Conservation (phyloP, 2,113 vertebrate genomes). For the Trogon melanurus region DNA sequence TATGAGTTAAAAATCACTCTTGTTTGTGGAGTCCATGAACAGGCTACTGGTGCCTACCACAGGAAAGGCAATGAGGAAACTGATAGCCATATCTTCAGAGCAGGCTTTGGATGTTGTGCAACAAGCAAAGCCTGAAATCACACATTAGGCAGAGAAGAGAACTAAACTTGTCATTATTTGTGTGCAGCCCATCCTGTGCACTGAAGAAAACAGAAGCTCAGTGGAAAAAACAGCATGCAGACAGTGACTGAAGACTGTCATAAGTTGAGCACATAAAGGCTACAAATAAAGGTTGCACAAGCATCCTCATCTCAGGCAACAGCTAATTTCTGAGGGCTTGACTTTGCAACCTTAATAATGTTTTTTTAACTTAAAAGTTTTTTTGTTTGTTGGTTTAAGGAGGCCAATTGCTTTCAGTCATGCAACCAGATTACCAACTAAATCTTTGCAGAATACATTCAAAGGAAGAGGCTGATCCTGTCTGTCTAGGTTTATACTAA, state of each 20-base stretch:
- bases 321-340: neutral
- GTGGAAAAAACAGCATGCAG: neutral
- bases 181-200: neutral
- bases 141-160: neutral
- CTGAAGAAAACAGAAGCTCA: neutral
- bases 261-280: neutral
- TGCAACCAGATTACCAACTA: neutral
- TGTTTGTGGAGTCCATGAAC: neutral
- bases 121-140: neutral
- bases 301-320: neutral
- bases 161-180: neutral
- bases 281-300: neutral
- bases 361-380: neutral
- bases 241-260: neutral
- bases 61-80: conserved; percentile 18
- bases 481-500: neutral
- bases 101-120: neutral
- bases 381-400: neutral
- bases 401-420: neutral
- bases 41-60: neutral
- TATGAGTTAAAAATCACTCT: neutral
- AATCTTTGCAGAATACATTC: neutral
- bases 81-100: neutral
- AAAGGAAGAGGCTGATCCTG: neutral
- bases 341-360: neutral